Conservation (phyloP, 2,113 vertebrate genomes). For the Otis tarda region DNA sequence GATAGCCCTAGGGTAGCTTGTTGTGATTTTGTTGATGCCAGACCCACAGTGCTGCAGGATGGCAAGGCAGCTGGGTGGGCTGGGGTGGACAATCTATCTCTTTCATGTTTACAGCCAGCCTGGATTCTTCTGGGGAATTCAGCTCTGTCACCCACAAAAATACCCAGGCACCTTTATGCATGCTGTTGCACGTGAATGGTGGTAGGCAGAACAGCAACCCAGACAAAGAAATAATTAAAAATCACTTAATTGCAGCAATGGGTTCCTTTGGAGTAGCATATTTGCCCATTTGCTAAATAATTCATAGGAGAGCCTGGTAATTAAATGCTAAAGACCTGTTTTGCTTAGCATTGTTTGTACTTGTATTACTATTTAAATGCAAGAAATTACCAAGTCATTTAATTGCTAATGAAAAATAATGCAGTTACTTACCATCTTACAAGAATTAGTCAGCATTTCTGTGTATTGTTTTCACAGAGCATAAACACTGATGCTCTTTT, state of each 20-base stretch:
- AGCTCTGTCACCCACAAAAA: accelerated
- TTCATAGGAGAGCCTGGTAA: conserved; percentile 35
- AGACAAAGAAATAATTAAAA: neutral
- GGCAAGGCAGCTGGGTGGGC: neutral
- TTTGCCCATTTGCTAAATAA: conserved; percentile 44
- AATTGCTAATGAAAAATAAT: conserved; percentile 55
- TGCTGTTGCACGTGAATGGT: neutral
- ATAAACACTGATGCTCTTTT: neutral
- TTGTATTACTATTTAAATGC: neutral
- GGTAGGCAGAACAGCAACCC: neutral
- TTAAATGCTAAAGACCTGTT: conserved; percentile 44
- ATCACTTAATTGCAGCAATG: neutral
- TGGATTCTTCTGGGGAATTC: neutral
- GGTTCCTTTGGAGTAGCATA: neutral
- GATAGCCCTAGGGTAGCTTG: neutral
- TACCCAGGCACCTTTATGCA: accelerated
- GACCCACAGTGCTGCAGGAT: neutral
- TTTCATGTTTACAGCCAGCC: accelerated
- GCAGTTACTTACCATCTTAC: neutral
- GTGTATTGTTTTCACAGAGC: neutral
- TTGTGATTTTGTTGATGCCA: neutral
- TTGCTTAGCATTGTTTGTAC: conserved; percentile 34
- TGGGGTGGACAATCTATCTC: accelerated
- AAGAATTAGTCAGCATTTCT: conserved; percentile 41
- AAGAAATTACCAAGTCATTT: conserved; percentile 24